These are phyloP conservation scores for Volucella zonaria DNA, from an alignment of 2,888 invertebrate genomes.

Conservation along the genomic window DNA sequence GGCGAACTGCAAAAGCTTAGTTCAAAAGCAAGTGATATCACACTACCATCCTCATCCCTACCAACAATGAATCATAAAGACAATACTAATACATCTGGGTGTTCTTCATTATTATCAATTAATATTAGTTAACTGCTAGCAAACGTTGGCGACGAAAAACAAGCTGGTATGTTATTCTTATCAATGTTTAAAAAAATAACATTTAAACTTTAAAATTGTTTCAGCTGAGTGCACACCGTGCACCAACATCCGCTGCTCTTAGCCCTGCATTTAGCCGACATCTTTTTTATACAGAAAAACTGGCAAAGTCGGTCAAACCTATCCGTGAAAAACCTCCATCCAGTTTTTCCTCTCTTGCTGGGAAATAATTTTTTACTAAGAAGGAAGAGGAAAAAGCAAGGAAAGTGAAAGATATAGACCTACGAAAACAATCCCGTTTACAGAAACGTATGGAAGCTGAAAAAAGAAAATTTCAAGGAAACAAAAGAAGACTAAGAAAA, in stretches of 20 bases:
- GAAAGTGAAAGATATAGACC: no score
- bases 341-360: no score
- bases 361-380: constrained; percentile 21
- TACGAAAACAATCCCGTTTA: no score
- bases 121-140: constrained; percentile 6
- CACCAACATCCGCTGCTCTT: constrained; percentile 19
- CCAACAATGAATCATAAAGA: constrained; percentile 5
- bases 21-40: constrained; percentile 6
- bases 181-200: background rate
- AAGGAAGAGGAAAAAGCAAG: no score
- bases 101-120: constrained; percentile 18
- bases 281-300: constrained; percentile 18
- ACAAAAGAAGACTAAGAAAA: no score
- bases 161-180: background rate
- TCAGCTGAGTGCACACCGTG: constrained; percentile 18
- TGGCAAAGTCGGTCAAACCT: background rate
- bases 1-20: constrained; percentile 22
- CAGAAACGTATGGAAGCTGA: no score
- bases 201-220: constrained; percentile 13
- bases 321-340: background rate
- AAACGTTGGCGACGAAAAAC: constrained; percentile 23
- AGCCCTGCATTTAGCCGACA: constrained; percentile 30
- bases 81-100: constrained; percentile 11
- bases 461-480: no score
- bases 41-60: constrained; percentile 12